phyloP scores from a whole-genome alignment of 2,113 vertebrate genomes.

The Solea solea region DNA sequence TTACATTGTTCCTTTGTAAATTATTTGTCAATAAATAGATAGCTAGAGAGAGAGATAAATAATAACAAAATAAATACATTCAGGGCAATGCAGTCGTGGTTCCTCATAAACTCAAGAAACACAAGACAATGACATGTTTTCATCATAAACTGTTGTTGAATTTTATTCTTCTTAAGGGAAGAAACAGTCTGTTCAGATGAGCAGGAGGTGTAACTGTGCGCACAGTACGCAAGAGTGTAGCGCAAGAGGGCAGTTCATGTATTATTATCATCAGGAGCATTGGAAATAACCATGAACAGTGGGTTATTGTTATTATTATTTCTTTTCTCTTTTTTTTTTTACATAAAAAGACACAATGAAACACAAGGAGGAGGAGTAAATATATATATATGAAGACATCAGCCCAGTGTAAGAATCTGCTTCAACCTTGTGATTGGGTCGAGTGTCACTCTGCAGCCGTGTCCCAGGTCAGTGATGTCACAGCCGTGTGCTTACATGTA shows the following conservation, averaged over 20 bases:
- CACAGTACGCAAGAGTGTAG: slow-evolving; percentile 73
- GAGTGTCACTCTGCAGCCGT: slow-evolving; percentile 30
- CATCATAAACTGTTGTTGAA: slow-evolving; percentile 62
- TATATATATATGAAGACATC: slow-evolving; percentile 54
- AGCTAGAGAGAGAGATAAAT: too few species aligned
- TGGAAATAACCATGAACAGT: slow-evolving; percentile 75
- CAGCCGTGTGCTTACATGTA: background rate
- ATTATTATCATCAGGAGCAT: slow-evolving; percentile 72
- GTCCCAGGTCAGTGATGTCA: slow-evolving; percentile 56
- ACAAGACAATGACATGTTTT: slow-evolving; percentile 9
- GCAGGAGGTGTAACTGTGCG: slow-evolving; percentile 76
- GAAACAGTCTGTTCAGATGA: slow-evolving; percentile 80
- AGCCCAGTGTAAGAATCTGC: slow-evolving; percentile 50
- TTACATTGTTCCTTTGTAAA: too few species aligned
- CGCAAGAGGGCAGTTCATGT: slow-evolving; percentile 72
- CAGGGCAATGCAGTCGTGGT: too few species aligned
- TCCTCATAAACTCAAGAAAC: background rate
- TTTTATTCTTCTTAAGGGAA: slow-evolving; percentile 80
- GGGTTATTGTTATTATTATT: slow-evolving; percentile 65
- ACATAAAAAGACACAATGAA: slow-evolving; percentile 73
- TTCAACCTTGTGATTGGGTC: slow-evolving; percentile 52
- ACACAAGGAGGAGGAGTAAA: slow-evolving; percentile 60
- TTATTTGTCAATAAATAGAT: too few species aligned
- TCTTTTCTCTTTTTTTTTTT: too few species aligned
- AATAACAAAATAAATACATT: too few species aligned